Percentiles rank a stretch among this genome's conserved stretches.
phyloP scores from a whole-genome alignment of 2,888 invertebrate genomes.

The Lasioglossum leucozonium region DNA sequence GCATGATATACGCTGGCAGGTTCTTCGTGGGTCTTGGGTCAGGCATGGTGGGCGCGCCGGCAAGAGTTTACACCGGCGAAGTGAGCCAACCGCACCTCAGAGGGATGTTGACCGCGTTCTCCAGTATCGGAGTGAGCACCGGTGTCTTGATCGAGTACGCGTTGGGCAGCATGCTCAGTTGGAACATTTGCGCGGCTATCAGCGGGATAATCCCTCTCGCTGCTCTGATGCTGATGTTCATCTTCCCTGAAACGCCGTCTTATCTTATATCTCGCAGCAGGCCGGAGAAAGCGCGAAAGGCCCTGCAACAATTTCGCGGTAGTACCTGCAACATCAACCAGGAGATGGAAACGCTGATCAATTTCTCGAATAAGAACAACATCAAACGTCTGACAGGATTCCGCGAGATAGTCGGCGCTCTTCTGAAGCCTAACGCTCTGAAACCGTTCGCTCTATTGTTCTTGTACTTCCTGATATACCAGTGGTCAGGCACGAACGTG shows the following conservation, averaged over 20 bases:
- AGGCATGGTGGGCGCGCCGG: slow-evolving; percentile 90
- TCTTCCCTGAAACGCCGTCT: slow-evolving; percentile 91
- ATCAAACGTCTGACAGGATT: slow-evolving; percentile 86
- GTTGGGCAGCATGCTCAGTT: slow-evolving; percentile 87
- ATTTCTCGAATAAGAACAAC: slow-evolving; percentile 88
- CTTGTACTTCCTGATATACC: slow-evolving; percentile 89
- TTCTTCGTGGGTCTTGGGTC: slow-evolving; percentile 89
- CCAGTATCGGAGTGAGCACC: slow-evolving; percentile 90
- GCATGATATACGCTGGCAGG: slow-evolving; percentile 88
- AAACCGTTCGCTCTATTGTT: slow-evolving; percentile 88
- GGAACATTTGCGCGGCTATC: slow-evolving; percentile 88
- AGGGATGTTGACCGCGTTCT: slow-evolving; percentile 90
- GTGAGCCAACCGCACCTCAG: slow-evolving; percentile 90
- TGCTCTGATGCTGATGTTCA: slow-evolving; percentile 87
- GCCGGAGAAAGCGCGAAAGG: slow-evolving; percentile 87
- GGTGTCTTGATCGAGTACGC: slow-evolving; percentile 89
- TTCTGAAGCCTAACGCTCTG: slow-evolving; percentile 87
- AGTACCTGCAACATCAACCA: slow-evolving; percentile 87
- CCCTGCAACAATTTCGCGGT: slow-evolving; percentile 87
- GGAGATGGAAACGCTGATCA: slow-evolving; percentile 87
- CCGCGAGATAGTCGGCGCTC: slow-evolving; percentile 86
- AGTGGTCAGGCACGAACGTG: slow-evolving; percentile 90
- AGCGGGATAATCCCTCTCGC: slow-evolving; percentile 87
- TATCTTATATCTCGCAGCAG: slow-evolving; percentile 88
- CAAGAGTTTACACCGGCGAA: slow-evolving; percentile 89